Base-by-base conservation (phyloP, 2,797 vertebrate species). In the Cossypha polioptera region DNA sequence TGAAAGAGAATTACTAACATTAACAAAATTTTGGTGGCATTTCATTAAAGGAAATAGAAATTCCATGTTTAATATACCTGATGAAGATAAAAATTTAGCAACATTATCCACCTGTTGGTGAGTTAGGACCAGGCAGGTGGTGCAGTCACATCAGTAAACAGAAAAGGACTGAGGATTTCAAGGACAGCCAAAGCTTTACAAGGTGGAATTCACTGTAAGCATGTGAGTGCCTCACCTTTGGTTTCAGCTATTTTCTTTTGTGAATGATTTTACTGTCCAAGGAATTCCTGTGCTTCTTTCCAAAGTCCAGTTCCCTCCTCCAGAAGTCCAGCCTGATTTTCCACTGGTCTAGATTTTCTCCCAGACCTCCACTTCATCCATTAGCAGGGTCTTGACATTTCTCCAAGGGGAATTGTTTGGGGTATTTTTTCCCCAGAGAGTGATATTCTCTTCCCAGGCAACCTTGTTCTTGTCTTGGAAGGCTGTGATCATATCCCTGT, bases 371-470 rank as follows among this genome's bases (percentile, higher is more conserved):
- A 21, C 8, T 65, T 94, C 65, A n/a, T 48, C 67, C 19, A 21
- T 51, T 33, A 80, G 18, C 9, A 69, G 7, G 3, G 28, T 57
- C 22, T 47, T 93, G 48, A 48, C 38, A 20, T 61, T 84, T 38
- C 5, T 74, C n/a, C 67, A 86, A 9, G 48, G 12, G 11, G 9
- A 57, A 26, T 45, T 33, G 7, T 5, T 38, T 16, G 28, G 11
- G 11, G 0, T 33, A 21, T 2, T 45, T 33, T 38, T 42, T 25
- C 11, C 10, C 43, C 26, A 26, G 0, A 51, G 5, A 54, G 6
- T n/a, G 29, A 50, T 78, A 33, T 63, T 93, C 17, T 77, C 72
- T 74, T 45, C 16, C 22, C 33, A 74, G 26, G 19, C 26, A 76
- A 22, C 35, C 28, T 80, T 61, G 28, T 72, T 80, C n/a, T 77